These are phyloP conservation scores for Agrilus biguttatus DNA, from an alignment of 2,888 invertebrate genomes.

Conservation along the genomic window DNA sequence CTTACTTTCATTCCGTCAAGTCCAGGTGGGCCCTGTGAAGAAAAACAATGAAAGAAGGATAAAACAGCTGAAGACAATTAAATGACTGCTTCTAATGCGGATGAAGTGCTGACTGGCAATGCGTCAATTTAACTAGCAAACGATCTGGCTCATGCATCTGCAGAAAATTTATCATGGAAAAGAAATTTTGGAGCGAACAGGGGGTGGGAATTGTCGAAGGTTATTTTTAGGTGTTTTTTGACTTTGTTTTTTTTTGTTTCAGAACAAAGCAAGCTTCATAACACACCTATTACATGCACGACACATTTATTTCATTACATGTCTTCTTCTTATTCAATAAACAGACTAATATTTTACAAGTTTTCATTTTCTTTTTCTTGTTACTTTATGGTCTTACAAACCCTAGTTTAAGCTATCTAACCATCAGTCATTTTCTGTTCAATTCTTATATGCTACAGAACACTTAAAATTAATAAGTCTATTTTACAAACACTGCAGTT, in stretches of 20 bases:
- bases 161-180: too few relatives aligned
- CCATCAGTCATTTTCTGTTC: too few relatives aligned
- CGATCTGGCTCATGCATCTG: too few relatives aligned
- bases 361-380: slow-evolving; percentile 12
- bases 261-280: slow-evolving; percentile 17
- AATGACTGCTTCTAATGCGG: slow-evolving; percentile 5
- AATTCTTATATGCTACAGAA: slow-evolving; percentile 20
- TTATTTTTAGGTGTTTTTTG: too few relatives aligned
- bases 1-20: slow-evolving; percentile 93
- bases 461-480: slow-evolving; percentile 21
- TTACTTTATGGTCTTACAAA: slow-evolving; percentile 8
- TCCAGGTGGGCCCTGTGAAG: slow-evolving; percentile 78
- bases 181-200: too few relatives aligned
- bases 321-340: slow-evolving; percentile 27
- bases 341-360: slow-evolving; percentile 20
- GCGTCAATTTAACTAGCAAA: slow-evolving; percentile 4
- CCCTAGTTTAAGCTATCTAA: slow-evolving; percentile 4
- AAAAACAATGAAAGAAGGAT: slow-evolving; percentile 32
- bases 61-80: slow-evolving; percentile 7
- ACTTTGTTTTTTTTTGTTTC: too few relatives aligned
- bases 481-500: too few relatives aligned
- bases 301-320: slow-evolving; percentile 32
- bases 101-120: slow-evolving; percentile 8
- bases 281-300: slow-evolving; percentile 33
- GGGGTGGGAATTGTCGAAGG: too few relatives aligned